Base-by-base conservation (phyloP, 2,888 invertebrate species). In the Cephus pygmeus region DNA sequence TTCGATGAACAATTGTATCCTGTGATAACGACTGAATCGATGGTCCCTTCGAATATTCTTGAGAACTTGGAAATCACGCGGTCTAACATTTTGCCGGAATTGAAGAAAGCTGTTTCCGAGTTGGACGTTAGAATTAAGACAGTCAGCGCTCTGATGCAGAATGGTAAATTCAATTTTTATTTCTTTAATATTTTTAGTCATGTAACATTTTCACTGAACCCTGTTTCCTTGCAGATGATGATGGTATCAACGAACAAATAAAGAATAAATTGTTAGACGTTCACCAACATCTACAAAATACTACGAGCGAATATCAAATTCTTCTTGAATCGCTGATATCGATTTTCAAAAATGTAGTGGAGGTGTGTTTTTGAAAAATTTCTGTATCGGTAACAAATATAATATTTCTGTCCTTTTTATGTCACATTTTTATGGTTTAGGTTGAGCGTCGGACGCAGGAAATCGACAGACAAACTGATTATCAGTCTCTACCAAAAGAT, bases 1-100 rank as follows among this genome's bases (percentile, higher is more conserved):
- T 92, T 96, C 86, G 95, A 96, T 88, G 93, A 94, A 75, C 95
- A 96, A 87, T 92, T 96, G 79, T 96, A 96, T 92, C 96, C 96
- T 34, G 93, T 96, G 75, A 94, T 96, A 83, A 95, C 94, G 75
- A 93, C 94, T 30, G 92, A 93, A 79, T 93, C 95, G 4, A 92
- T 93, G 73, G 93, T 93, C 83, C 93, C 95, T 23, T 92, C 92
- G 81, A 93, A 93, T 74, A 92, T 95, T 81, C 91, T 93, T 68
- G 89, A 91, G 40, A 93, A 93, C 86, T 92, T 95, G 12, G 93
- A 94, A 83, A 92, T 92, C 75, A 94, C 94, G 87, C 91, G 94
- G 73, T 88, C 92, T 73, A 91, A 92, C 31, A 93, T 95, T 75
- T 88, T 94, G 79, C 93, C 93, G 68, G 95, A 95, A 86, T 92